Conservation (phyloP, 2,888 invertebrate genomes). For the Melieria picta region DNA sequence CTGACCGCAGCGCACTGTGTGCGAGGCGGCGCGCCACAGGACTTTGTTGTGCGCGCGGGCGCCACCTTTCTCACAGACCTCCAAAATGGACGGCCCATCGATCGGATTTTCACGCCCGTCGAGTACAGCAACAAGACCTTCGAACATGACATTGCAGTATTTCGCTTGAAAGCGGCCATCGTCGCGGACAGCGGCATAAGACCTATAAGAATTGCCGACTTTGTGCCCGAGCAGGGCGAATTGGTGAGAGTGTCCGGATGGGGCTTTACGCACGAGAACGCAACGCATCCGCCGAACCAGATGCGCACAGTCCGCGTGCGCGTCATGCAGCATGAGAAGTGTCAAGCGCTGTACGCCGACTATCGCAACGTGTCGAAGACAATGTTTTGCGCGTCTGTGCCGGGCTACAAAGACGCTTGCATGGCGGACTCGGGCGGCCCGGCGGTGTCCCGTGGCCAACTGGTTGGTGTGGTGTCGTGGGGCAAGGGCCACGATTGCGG, state of each 20-base stretch:
- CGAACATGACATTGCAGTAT: slow-evolving; percentile 55
- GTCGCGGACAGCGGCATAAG: slow-evolving; percentile 40
- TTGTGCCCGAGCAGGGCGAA: slow-evolving; percentile 42
- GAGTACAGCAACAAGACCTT: slow-evolving; percentile 47
- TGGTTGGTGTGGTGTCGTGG: slow-evolving; percentile 76
- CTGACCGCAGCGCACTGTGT: slow-evolving; percentile 60
- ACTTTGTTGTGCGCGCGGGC: slow-evolving; percentile 54
- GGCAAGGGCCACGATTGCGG: slow-evolving; percentile 54
- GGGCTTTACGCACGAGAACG: slow-evolving; percentile 50
- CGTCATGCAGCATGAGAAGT: slow-evolving; percentile 46
- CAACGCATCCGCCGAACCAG: slow-evolving; percentile 48
- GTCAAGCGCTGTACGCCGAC: slow-evolving; percentile 46
- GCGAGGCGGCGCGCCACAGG: slow-evolving; percentile 34
- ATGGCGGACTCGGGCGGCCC: slow-evolving; percentile 63
- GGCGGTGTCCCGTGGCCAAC: slow-evolving; percentile 50
- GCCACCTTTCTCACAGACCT: slow-evolving; percentile 50
- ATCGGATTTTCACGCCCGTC: slow-evolving; percentile 45
- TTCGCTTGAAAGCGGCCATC: slow-evolving; percentile 48
- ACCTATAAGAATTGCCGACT: slow-evolving; percentile 44
- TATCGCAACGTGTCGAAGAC: slow-evolving; percentile 50
- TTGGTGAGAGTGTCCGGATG: slow-evolving; percentile 54
- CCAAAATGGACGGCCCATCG: slow-evolving; percentile 46
- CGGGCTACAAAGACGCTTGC: slow-evolving; percentile 57
- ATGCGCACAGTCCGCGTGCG: slow-evolving; percentile 52
- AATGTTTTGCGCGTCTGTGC: slow-evolving; percentile 55